Evolutionary conservation across 2,797 vertebrate genomes (phyloP), one percentile per base, ranked within the genome.

Genomic region (Garrulus glandarius): DNA sequence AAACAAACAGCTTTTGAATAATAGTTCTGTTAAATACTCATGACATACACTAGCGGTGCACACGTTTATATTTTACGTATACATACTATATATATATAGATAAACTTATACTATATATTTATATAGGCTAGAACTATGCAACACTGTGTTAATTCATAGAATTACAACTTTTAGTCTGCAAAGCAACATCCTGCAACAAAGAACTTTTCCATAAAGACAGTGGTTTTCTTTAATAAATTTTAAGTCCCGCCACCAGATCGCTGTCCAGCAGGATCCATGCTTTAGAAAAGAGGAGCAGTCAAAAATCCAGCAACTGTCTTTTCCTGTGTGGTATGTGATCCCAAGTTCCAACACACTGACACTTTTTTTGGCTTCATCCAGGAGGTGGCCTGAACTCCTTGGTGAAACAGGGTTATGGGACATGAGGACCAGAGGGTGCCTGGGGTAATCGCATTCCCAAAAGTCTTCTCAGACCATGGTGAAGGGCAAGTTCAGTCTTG

Each of bases 401-500:
- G 0, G 34, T 91, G 80, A 64, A 63, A 61, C 1, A 2, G 4
- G 43, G 56, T 44, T 30, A 8, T 12, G 34, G 41, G 53, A 61
- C 32, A 21, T 0, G 18, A 81, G 44, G n/a, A 80, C 41, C 70
- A 65, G 43, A 57, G 17, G 21, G 53, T 1, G 3, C 20, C 17
- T 10, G 52, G 32, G 39, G 43, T 74, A 75, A 21, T 5, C 1
- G 2, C 36, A n/a, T 13, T 61, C 24, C 46, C 32, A 17, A 50
- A 89, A 75, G 23, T 24, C 7, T 47, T 75, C 52, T 75, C 18
- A 53, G 27, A 52, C 3, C 13, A 19, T 0, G 52, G 43, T 23
- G 71, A 70, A n/a, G 52, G 50, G 36, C 83, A 91, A 76, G 91
- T 93, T 91, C 59, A 7, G 19, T 70, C 94, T 77, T 89, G 91